Evolutionary conservation across 2,797 vertebrate genomes (phyloP).

Genomic region (Lates japonicus): DNA sequence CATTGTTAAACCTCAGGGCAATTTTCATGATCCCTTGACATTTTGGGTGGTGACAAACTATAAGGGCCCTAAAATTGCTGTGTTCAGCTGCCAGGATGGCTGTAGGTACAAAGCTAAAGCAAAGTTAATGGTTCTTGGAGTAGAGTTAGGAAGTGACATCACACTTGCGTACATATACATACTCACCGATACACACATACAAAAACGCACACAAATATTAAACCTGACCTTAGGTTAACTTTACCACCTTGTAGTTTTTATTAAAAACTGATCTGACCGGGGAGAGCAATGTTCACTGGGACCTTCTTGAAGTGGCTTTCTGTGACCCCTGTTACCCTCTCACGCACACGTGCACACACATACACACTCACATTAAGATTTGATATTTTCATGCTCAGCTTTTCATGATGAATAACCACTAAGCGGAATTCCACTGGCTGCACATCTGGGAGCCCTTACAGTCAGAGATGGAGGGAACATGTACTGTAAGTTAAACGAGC

Average conservation of each 20-base stretch:
- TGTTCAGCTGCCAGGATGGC: conserved; percentile 38
- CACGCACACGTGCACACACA: conserved; percentile 8
- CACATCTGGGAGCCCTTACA: conserved; percentile 81
- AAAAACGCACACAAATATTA: conserved; percentile 18
- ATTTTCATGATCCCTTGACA: conserved; percentile 49
- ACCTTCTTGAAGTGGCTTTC: conserved; percentile 56
- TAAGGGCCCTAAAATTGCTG: conserved; percentile 15
- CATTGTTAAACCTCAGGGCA: conserved; percentile 27
- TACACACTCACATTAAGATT: conserved; percentile 15
- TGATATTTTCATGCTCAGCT: conserved; percentile 56
- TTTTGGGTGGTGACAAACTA: conserved; percentile 45
- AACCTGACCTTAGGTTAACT: conserved; percentile 41
- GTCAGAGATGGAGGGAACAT: conserved; percentile 56
- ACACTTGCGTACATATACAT: conserved; percentile 27
- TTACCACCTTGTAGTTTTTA: conserved; percentile 52
- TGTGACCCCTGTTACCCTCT: conserved; percentile 41
- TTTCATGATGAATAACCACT: conserved; percentile 74
- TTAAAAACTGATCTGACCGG: conserved; percentile 36
- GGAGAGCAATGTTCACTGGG: conserved; percentile 29
- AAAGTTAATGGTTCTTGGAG: conserved; percentile 30
- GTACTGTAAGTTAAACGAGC: conserved; percentile 55
- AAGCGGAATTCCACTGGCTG: conserved; percentile 64
- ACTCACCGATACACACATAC: conserved; percentile 10
- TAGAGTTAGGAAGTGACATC: conserved; percentile 53
- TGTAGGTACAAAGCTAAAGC: conserved; percentile 17